phyloP scores from a whole-genome alignment of 2,888 invertebrate genomes.

The Cephus pygmeus region DNA sequence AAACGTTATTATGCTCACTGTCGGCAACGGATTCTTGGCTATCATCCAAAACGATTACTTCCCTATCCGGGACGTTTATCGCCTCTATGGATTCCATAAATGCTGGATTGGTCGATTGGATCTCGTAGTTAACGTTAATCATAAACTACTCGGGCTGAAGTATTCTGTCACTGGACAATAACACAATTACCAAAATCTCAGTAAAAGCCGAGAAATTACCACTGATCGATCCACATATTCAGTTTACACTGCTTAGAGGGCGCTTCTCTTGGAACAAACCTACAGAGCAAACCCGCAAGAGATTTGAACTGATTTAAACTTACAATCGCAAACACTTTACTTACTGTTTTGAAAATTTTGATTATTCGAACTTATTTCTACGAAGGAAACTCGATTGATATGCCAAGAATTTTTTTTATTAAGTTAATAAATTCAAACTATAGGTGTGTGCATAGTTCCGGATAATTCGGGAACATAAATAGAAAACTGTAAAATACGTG shows the following conservation, averaged over 20 bases:
- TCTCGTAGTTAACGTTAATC: constrained; percentile 28
- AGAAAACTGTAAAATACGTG: not conserved
- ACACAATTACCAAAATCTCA: constrained; percentile 7
- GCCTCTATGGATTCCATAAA: constrained; percentile 6
- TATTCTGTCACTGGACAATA: not conserved
- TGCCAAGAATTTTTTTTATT: not conserved
- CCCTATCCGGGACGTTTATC: constrained; percentile 20
- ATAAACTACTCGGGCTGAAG: constrained; percentile 19
- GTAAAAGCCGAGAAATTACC: not conserved
- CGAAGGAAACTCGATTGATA: not conserved
- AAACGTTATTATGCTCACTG: constrained; percentile 18
- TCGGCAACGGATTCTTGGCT: constrained; percentile 34
- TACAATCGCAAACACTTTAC: not conserved
- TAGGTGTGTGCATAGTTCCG: not conserved
- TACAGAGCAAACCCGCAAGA: not conserved
- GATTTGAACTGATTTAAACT: not conserved
- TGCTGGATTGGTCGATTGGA: constrained; percentile 21
- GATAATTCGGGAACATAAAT: not conserved
- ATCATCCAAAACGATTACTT: constrained; percentile 39
- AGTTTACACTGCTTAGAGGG: not conserved
- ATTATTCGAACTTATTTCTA: not conserved
- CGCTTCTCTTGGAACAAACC: not conserved
- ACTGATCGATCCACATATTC: not conserved
- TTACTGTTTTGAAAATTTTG: not conserved
- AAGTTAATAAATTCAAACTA: not conserved